Evolutionary conservation across 2,113 vertebrate species (phyloP).

Genomic region (Pholis gunnellus): DNA sequence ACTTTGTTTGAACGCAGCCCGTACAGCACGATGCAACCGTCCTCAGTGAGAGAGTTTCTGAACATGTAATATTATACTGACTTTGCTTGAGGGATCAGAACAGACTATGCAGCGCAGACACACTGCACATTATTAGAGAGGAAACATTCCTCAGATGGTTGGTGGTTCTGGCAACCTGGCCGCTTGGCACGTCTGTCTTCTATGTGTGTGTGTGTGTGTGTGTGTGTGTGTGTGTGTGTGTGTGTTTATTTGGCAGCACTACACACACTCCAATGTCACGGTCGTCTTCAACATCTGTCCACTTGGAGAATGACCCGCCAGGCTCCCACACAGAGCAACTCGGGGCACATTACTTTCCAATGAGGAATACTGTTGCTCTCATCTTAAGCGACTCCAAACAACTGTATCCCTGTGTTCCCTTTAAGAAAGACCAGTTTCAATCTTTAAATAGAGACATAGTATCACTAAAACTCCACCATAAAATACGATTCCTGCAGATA

Average conservation of each 20-base stretch:
- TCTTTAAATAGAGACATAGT: not conserved
- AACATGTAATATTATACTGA: slow-evolving; percentile 49
- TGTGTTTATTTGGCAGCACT: slow-evolving; percentile 57
- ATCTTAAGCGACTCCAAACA: not conserved
- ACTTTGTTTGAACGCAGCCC: not conserved
- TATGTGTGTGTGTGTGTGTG: slow-evolving; percentile 13
- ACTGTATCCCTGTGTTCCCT: not conserved
- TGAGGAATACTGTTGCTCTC: slow-evolving; percentile 3
- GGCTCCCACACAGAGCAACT: slow-evolving; percentile 19
- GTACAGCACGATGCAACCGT: not conserved
- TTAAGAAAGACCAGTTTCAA: not conserved
- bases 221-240: slow-evolving; percentile 11
- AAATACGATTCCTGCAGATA: not conserved
- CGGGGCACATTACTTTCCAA: not conserved
- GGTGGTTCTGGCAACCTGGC: slow-evolving; percentile 63
- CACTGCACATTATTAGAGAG: slow-evolving; percentile 61
- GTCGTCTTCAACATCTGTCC: slow-evolving; percentile 73
- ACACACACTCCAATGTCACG: slow-evolving; percentile 60
- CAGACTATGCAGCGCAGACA: slow-evolving; percentile 57
- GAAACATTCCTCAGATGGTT: slow-evolving; percentile 71
- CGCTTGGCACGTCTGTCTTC: slow-evolving; percentile 29
- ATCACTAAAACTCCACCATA: not conserved
- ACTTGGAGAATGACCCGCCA: slow-evolving; percentile 28
- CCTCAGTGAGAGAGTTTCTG: slow-evolving; percentile 2
- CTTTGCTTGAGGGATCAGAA: slow-evolving; percentile 22